A percentile compares a stretch with the other conserved stretches of the same genome.
Conservation (phyloP, 2,113 vertebrate species). For the Tragelaphus imberbis region DNA sequence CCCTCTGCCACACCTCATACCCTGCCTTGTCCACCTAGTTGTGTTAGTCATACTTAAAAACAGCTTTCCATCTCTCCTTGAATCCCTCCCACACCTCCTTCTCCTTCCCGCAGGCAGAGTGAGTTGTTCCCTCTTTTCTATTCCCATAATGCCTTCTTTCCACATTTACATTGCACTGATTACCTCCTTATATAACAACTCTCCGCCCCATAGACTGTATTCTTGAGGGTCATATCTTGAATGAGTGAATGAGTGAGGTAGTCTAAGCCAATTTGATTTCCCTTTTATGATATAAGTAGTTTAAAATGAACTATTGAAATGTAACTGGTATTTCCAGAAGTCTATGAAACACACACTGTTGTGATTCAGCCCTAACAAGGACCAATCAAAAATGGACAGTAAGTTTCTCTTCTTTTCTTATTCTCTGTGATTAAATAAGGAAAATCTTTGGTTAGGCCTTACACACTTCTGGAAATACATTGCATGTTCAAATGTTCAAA, state of each 20-base stretch:
- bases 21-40: neutral
- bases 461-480: neutral
- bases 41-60: slow-evolving; percentile 3
- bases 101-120: neutral
- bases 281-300: neutral
- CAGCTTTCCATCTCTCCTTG: neutral
- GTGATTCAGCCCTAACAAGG: neutral
- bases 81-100: neutral
- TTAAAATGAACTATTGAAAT: neutral
- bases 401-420: neutral
- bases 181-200: neutral
- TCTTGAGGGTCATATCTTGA: neutral
- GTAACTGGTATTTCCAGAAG: neutral
- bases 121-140: neutral
- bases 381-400: neutral
- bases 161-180: neutral
- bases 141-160: neutral
- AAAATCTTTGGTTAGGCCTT: neutral
- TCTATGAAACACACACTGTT: neutral
- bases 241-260: neutral
- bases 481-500: neutral
- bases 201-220: neutral
- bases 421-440: neutral
- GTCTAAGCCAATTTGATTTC: neutral
- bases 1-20: neutral